phyloP scores from a whole-genome alignment of 2,888 invertebrate genomes.

The Scaptomyza cyrtandrae region DNA sequence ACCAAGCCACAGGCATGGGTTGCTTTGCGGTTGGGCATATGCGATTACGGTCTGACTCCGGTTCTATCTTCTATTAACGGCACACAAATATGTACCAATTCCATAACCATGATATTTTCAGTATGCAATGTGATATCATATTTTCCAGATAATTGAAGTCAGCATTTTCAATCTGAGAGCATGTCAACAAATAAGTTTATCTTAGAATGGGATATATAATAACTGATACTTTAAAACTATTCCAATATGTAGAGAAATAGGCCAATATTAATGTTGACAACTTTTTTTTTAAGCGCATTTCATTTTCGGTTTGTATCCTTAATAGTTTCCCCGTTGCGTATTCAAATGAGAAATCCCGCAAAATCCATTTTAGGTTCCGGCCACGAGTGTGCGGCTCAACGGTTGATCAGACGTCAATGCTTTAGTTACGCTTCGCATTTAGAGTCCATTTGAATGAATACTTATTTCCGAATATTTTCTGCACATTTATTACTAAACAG shows the following conservation, averaged over 20 bases:
- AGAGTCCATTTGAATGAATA: slow-evolving; percentile 54
- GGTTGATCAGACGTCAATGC: slow-evolving; percentile 41
- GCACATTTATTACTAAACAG: slow-evolving; percentile 66
- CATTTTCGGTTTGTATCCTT: neutral
- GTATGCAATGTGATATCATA: slow-evolving; percentile 19
- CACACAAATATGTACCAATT: slow-evolving; percentile 27
- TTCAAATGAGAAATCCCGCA: slow-evolving; percentile 67
- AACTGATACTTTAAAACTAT: neutral
- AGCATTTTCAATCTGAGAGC: neutral
- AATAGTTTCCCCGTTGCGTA: slow-evolving; percentile 52
- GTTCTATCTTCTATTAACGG: slow-evolving; percentile 41
- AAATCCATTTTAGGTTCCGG: slow-evolving; percentile 73
- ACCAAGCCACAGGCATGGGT: slow-evolving; percentile 26
- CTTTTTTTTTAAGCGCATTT: slow-evolving; percentile 39
- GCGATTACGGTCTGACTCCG: slow-evolving; percentile 62
- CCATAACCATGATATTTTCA: slow-evolving; percentile 10
- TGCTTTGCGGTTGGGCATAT: slow-evolving; percentile 66
- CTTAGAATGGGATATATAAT: neutral
- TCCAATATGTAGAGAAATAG: no score
- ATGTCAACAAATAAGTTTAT: neutral
- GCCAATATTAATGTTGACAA: neutral
- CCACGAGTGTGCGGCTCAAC: slow-evolving; percentile 26
- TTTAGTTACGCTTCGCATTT: slow-evolving; percentile 17
- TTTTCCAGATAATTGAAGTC: slow-evolving; percentile 13
- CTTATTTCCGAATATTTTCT: slow-evolving; percentile 72